Evolutionary conservation across 2,888 invertebrate genomes (phyloP), one percentile per base, ranked within the genome.

Genomic region (Callyntrura guangdongensis): DNA sequence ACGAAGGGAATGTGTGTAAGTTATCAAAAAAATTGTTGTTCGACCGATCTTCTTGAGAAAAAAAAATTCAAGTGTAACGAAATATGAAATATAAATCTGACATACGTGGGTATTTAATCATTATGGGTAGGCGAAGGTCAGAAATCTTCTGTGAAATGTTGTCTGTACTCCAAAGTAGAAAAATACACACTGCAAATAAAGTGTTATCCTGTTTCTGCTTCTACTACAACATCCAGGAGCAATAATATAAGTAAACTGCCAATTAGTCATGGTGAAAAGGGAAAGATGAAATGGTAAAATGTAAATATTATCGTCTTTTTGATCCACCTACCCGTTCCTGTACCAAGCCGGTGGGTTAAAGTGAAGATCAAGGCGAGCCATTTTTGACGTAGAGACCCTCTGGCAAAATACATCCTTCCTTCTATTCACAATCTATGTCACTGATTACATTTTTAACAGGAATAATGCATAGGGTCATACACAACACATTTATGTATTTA

Each of bases 111-210:
- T 53, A 36, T 36, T 36, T 36, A 86, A 77, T 85, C 45, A 56
- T 79, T 2, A 64, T 45, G 86, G 64, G 64, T 64, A 77, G 64
- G 12, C 86, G 49, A 86, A 86, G 86, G 86, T 86, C 86, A 86
- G 77, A 22, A 45, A 86, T 77, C 77, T 86, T 77, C 25, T 77
- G 14, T 72, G 0, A 17, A 12, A 36, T n/a, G 3, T 20, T 1
- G 11, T 25, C n/a, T 64, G 64, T 17, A 69, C 14, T n/a, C 20
- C 61, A 61, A 20, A 36, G 36, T 36, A 36, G 6, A 1, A 53
- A 53, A 53, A 11, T 53, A 9, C 11, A 53, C 8, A 53, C 59
- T 59, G 14, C 17, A 59, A 36, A 36, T 36, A 36, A 4, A 36
- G 36, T 36, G 2, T 6, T 59, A 59, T 56, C 56, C 5, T 56